These are phyloP conservation scores for Callyntrura guangdongensis DNA, from an alignment of 2,888 invertebrate species.

Conservation along the genomic window DNA sequence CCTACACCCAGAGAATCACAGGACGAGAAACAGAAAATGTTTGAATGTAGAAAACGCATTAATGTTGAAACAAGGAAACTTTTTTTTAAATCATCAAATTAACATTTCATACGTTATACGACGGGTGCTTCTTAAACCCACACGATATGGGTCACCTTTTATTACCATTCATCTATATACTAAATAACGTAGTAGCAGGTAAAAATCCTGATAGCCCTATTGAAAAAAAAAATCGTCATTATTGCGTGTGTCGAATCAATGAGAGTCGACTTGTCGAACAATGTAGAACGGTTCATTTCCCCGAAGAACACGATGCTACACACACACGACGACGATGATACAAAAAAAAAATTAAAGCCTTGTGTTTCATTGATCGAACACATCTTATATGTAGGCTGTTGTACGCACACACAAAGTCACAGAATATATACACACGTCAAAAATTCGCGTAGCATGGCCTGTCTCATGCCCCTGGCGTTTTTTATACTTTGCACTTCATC, in stretches of 20 bases:
- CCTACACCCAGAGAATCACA: no score
- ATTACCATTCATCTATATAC: not conserved
- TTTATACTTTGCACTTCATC: constrained; percentile 67
- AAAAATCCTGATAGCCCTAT: no score
- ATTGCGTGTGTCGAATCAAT: constrained; percentile 65
- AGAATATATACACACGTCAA: no score
- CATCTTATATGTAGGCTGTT: not conserved
- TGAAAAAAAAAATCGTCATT: no score
- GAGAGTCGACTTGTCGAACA: constrained; percentile 34
- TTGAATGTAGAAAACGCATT: not conserved
- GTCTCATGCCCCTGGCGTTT: constrained; percentile 70
- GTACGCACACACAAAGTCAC: constrained; percentile 29
- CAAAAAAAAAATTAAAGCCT: not conserved
- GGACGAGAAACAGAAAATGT: no score
- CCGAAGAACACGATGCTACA: constrained; percentile 22
- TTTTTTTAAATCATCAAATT: no score
- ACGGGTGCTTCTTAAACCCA: no score
- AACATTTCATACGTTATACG: no score
- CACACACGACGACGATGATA: not conserved
- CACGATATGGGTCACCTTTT: constrained; percentile 67
- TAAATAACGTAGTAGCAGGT: no score
- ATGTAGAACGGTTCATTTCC: constrained; percentile 74
- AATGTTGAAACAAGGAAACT: constrained; percentile 61
- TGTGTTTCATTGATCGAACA: not conserved
- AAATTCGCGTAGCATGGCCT: no score